These are phyloP conservation scores for Natrix natrix DNA, from an alignment of 2,797 vertebrate species.

Conservation along the genomic window DNA sequence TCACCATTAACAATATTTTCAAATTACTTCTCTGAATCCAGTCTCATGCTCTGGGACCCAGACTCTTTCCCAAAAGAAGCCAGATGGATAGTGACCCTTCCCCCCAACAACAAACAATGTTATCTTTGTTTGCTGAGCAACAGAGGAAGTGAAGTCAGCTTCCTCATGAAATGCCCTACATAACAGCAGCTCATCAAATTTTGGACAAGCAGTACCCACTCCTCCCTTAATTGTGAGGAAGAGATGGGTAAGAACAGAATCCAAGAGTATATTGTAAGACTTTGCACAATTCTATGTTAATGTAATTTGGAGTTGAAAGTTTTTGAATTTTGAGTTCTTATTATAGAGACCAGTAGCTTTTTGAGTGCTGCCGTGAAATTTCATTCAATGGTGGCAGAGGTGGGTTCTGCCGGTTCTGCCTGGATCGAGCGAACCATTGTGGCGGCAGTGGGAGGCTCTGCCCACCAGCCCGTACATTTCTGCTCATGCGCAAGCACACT, in stretches of 20 bases:
- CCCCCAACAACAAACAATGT: not conserved
- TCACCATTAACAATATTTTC: constrained; percentile 6
- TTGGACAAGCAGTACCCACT: not conserved
- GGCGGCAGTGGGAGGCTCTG: too few species aligned
- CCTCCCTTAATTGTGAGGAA: not conserved
- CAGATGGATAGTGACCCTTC: constrained; percentile 1
- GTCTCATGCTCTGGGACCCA: constrained; percentile 23
- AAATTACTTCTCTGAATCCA: constrained; percentile 16
- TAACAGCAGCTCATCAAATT: constrained; percentile 15
- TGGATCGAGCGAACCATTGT: too few species aligned
- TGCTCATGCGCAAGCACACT: too few species aligned
- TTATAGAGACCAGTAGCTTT: not conserved
- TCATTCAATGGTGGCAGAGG: not conserved
- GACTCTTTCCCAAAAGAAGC: not conserved
- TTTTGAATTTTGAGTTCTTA: not conserved
- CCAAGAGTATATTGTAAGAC: constrained; percentile 29
- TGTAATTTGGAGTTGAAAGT: not conserved
- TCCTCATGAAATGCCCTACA: constrained; percentile 31
- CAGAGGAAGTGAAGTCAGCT: constrained; percentile 18
- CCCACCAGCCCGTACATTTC: too few species aligned
- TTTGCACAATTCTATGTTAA: not conserved
- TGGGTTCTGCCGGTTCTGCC: too few species aligned
- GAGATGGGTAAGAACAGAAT: not conserved
- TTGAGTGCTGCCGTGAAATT: not conserved
- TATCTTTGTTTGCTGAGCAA: not conserved